Conservation (phyloP, 2,797 vertebrate genomes). For the Zalophus californianus region DNA sequence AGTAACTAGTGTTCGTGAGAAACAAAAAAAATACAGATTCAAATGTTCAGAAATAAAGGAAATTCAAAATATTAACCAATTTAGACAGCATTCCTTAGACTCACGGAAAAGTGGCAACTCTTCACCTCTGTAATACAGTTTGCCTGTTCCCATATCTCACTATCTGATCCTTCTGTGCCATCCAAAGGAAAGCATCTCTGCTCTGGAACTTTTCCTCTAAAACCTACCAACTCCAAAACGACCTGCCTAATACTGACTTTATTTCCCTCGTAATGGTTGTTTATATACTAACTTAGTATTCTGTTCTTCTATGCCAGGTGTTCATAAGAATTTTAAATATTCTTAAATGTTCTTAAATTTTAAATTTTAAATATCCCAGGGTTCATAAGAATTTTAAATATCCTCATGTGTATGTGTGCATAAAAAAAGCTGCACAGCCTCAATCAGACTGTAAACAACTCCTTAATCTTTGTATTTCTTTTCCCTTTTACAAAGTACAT, state of each 20-base stretch:
- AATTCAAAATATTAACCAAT: neutral
- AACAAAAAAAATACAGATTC: slow-evolving; percentile 5
- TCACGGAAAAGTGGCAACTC: neutral
- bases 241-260: neutral
- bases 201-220: neutral
- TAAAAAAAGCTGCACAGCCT: neutral
- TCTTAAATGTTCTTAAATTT: too few species aligned
- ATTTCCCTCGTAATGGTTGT: neutral
- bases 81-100: neutral
- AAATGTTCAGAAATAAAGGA: slow-evolving; percentile 15
- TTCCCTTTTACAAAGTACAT: neutral
- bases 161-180: neutral
- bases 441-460: neutral
- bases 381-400: neutral
- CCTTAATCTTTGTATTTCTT: neutral
- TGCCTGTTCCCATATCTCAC: too few species aligned
- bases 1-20: slow-evolving; percentile 12
- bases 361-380: too few species aligned
- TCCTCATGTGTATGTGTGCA: neutral
- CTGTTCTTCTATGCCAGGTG: neutral
- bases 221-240: neutral
- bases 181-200: neutral
- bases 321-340: neutral
- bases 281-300: neutral
- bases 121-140: neutral